Conservation (phyloP, 2,113 vertebrate species). For the Melospiza georgiana region DNA sequence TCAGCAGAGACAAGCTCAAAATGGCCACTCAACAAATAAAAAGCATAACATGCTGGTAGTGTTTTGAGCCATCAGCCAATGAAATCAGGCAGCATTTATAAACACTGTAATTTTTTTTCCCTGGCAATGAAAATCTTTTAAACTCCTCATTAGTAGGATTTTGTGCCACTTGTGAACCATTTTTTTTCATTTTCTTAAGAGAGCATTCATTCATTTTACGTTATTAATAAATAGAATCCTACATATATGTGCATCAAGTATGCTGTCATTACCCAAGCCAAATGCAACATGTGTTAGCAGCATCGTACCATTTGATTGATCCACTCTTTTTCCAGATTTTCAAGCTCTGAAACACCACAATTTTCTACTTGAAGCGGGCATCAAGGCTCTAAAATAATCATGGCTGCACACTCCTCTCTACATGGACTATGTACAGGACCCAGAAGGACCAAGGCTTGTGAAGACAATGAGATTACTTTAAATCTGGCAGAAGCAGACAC, state of each 20-base stretch:
- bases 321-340: background rate
- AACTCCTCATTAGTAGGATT: background rate
- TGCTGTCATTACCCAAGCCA: rapidly evolving
- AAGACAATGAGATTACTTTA: background rate
- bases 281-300: background rate
- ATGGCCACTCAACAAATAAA: conserved; percentile 67
- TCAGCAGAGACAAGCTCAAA: conserved; percentile 70
- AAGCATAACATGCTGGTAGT: conserved; percentile 3
- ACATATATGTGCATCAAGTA: background rate
- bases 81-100: conserved; percentile 24
- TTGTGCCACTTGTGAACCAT: background rate
- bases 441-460: background rate
- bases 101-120: background rate
- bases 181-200: background rate
- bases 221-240: background rate
- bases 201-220: background rate
- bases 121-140: background rate
- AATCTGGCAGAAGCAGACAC: background rate
- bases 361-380: background rate
- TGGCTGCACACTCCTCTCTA: background rate
- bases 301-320: background rate
- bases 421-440: background rate
- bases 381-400: background rate
- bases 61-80: conserved; percentile 12
- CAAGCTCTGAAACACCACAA: background rate